These are phyloP conservation scores for Myxocyprinus asiaticus DNA, from an alignment of 2,113 vertebrate genomes.

Conservation along the genomic window DNA sequence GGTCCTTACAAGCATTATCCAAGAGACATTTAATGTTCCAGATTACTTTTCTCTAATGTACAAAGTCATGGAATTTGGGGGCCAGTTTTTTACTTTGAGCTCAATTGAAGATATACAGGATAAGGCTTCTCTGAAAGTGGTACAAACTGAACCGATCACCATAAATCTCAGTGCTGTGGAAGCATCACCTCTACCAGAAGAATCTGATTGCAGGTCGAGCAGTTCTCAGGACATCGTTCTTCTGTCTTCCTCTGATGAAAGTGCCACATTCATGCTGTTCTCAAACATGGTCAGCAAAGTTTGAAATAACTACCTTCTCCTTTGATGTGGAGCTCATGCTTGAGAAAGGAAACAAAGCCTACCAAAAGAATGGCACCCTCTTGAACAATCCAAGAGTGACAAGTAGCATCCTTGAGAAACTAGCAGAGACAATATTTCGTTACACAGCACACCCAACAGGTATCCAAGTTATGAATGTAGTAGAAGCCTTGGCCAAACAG, in stretches of 20 bases:
- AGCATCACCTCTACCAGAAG: background rate
- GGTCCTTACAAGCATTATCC: background rate
- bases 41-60: conserved; percentile 21
- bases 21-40: conserved; percentile 14
- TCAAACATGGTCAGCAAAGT: background rate
- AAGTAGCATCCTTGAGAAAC: conserved; percentile 30
- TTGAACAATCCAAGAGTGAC: conserved; percentile 37
- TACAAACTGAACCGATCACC: conserved; percentile 19
- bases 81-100: conserved; percentile 34
- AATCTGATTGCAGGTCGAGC: background rate
- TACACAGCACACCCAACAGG: conserved; percentile 46
- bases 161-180: conserved; percentile 4
- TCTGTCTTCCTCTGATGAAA: no score
- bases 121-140: conserved; percentile 13
- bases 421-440: conserved; percentile 45
- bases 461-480: conserved; percentile 38
- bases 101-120: conserved; percentile 25
- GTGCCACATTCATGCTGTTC: no score
- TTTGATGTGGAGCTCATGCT: conserved; percentile 24
- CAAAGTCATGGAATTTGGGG: conserved; percentile 41
- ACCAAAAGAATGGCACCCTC: conserved; percentile 25
- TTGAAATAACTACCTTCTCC: conserved; percentile 7
- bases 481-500: conserved; percentile 33
- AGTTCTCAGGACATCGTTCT: conserved; percentile 4
- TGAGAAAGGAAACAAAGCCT: conserved; percentile 24